A percentile compares a stretch with the other conserved stretches of the same genome.
Conservation (phyloP, 1,140 invertebrate species). For the Heterodera schachtii region DNA sequence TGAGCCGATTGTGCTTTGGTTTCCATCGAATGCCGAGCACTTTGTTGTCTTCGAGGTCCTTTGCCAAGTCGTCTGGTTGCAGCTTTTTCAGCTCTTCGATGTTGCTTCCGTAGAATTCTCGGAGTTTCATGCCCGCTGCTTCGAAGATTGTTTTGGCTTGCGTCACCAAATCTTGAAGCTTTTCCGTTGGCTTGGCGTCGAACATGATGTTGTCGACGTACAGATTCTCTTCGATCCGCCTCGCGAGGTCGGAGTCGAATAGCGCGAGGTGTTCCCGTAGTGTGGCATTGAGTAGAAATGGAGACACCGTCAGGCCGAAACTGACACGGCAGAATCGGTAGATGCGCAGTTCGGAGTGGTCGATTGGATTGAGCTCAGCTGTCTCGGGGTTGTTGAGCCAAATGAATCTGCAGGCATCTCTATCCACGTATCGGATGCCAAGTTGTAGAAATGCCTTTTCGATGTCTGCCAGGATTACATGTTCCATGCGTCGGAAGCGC, state of each 20-base stretch:
- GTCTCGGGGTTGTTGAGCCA: too few relatives aligned
- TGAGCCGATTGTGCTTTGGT: neutral
- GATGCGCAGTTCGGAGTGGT: too few relatives aligned
- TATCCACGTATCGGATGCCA: too few relatives aligned
- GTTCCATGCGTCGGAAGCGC: neutral
- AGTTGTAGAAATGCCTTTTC: too few relatives aligned
- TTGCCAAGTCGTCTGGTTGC: neutral
- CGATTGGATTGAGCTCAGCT: too few relatives aligned
- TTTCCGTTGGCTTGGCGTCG: neutral
- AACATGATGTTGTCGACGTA: conserved; percentile 21
- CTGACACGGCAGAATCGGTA: neutral
- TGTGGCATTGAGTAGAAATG: conserved; percentile 4
- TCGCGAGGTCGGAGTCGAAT: neutral
- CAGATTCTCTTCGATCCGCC: neutral
- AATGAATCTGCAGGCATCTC: too few relatives aligned
- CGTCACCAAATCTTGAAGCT: too few relatives aligned
- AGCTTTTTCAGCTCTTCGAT: neutral
- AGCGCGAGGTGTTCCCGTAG: neutral
- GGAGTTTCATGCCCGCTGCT: neutral
- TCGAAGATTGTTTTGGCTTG: neutral
- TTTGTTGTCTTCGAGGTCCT: neutral
- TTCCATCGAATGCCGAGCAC: conserved; percentile 1
- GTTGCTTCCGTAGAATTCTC: neutral
- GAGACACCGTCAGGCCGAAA: conserved; percentile 9
- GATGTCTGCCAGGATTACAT: neutral